These are phyloP conservation scores for Parnassius mnemosyne DNA, from an alignment of 2,888 invertebrate species.

Conservation along the genomic window DNA sequence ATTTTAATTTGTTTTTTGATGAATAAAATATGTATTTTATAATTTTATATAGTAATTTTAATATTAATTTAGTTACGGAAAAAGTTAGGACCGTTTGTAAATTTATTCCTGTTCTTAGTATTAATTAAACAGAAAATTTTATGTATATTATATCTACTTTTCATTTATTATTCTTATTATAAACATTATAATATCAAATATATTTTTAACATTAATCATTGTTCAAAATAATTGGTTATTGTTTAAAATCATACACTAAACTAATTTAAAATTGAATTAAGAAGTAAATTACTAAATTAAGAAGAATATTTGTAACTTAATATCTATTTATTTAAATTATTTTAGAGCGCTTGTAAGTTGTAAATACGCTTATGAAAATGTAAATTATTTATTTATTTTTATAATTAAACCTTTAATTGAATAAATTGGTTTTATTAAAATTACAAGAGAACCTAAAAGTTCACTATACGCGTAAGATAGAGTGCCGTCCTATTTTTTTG, in stretches of 20 bases:
- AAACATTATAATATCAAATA: too few relatives aligned
- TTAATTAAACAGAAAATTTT: too few relatives aligned
- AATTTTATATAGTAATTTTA: constrained; percentile 1
- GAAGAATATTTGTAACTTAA: constrained; percentile 13
- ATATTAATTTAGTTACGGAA: not conserved
- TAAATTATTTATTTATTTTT: constrained; percentile 78
- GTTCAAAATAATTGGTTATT: too few relatives aligned
- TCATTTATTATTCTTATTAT: too few relatives aligned
- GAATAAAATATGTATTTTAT: constrained; percentile 5
- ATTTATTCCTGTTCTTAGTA: too few relatives aligned
- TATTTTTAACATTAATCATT: too few relatives aligned
- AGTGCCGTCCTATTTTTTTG: too few relatives aligned
- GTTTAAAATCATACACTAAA: too few relatives aligned
- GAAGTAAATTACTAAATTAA: not conserved
- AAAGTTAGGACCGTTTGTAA: not conserved
- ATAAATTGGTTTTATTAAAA: constrained; percentile 1
- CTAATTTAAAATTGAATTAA: not conserved
- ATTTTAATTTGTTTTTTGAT: not conserved
- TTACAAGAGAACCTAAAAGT: not conserved
- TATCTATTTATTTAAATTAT: constrained; percentile 46
- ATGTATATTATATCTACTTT: too few relatives aligned
- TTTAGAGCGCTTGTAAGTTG: constrained; percentile 59
- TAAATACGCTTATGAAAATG: constrained; percentile 68
- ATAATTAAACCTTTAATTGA: constrained; percentile 41
- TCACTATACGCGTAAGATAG: too few relatives aligned